Conservation (phyloP, 2,797 vertebrate species). For the Oreochromis grahami region DNA sequence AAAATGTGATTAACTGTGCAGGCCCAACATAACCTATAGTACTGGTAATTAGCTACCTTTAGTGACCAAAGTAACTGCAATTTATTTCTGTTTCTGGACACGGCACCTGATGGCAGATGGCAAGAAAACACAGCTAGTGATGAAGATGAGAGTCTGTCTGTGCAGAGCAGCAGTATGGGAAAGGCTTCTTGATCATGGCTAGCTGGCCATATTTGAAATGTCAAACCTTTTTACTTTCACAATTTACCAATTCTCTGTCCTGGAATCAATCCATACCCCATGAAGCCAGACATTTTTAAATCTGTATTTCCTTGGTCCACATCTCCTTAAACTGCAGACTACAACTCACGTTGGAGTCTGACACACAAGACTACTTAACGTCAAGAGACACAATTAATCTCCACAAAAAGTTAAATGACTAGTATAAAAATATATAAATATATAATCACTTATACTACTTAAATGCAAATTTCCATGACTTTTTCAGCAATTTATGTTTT, state of each 20-base stretch:
- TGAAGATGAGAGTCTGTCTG: background rate
- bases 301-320: background rate
- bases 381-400: background rate
- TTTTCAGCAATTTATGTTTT: background rate
- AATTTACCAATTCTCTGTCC: background rate
- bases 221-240: background rate
- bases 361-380: background rate
- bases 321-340: background rate
- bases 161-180: background rate
- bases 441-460: background rate
- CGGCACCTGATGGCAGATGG: background rate
- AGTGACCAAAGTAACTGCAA: background rate
- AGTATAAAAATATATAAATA: background rate
- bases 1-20: background rate
- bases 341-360: background rate
- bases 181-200: background rate
- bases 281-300: background rate
- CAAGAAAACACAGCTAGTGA: background rate
- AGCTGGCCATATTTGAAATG: background rate
- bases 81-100: background rate
- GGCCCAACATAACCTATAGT: background rate
- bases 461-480: background rate
- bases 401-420: background rate
- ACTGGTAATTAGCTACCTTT: background rate
- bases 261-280: background rate